Base-by-base conservation (phyloP, 2,113 vertebrate genomes). In the Spizaetus ornatus region DNA sequence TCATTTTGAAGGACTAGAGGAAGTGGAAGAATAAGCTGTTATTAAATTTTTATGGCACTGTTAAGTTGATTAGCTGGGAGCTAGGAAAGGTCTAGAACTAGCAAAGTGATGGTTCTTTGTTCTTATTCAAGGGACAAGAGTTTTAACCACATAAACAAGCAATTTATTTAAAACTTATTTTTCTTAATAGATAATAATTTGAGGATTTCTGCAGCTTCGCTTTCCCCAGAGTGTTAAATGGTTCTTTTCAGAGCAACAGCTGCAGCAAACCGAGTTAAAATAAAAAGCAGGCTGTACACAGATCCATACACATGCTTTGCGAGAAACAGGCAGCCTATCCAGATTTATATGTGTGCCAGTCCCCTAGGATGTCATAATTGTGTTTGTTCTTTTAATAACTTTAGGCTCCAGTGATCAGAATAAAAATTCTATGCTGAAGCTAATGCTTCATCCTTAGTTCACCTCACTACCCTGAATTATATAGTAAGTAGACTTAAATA, bases 321-420 rank as follows among this genome's bases (percentile, higher is more conserved):
- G 0, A 86, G 90, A 76, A 93, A 86, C 42, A 88, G 63, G 86
- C 88, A 93, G 80, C 72, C 52, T 79, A 92, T 48, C 55, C 81
- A 94, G 81, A 95, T 95, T 93, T 91, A 76, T 86, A 42, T n/a
- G 69, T 72, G 32, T 92, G 94, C 77, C 94, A 91, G 43, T 91
- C 91, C 83, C 86, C 58, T 47, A 82, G 89, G 83, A 97, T 92
- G 89, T 90, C 80, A 76, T 88, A 90, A 96, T 67, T 95, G 63
- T 93, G 91, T 95, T 96, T 97, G 83, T 89, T 95, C 95, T 95
- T 97, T 95, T 93, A 95, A 96, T 95, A 97, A 94, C 84, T 87
- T 95, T 55, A 94, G 87, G 93, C 81, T 95, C 62, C 93, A 93
- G 93, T 80, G 89, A 93, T 85, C 78, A 85, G 93, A 95, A 93